A percentile compares a stretch with the other conserved stretches of the same genome.
Evolutionary conservation across 2,797 vertebrate species (phyloP).

Genomic region (Vireo griseus): DNA sequence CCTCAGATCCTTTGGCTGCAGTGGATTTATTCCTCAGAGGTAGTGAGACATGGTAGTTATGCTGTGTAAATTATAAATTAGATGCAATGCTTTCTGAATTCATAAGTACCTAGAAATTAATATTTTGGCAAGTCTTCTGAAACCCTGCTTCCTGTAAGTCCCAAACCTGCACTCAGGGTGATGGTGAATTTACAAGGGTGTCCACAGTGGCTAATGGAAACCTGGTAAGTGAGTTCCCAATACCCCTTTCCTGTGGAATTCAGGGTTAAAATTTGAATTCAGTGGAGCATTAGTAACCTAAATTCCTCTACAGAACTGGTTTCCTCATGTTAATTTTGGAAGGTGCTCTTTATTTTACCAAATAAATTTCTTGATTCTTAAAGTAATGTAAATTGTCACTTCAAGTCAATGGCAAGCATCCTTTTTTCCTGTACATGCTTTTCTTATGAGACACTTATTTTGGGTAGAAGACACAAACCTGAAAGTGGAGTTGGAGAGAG

Average conservation of each 20-base stretch:
- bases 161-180: not conserved
- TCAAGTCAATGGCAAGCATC: not conserved
- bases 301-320: not conserved
- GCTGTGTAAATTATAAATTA: not conserved
- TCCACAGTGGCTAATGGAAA: not conserved
- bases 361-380: not conserved
- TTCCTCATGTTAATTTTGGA: not conserved
- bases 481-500: not conserved
- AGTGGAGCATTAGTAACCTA: not conserved
- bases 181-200: not conserved
- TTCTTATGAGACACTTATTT: not conserved
- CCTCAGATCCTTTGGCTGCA: not conserved
- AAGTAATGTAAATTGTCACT: not conserved
- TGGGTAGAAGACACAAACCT: not conserved
- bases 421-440: rapidly evolving
- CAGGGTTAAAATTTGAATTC: not conserved
- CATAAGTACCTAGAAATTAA: not conserved
- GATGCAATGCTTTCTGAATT: not conserved
- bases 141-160: not conserved
- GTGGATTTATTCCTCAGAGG: not conserved
- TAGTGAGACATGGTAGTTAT: not conserved
- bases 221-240: not conserved
- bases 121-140: not conserved
- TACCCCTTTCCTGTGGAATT: not conserved
- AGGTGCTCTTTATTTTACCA: not conserved